phyloP scores from a whole-genome alignment of 1,140 invertebrate genomes.

The Thalassaphorura encarpata region DNA sequence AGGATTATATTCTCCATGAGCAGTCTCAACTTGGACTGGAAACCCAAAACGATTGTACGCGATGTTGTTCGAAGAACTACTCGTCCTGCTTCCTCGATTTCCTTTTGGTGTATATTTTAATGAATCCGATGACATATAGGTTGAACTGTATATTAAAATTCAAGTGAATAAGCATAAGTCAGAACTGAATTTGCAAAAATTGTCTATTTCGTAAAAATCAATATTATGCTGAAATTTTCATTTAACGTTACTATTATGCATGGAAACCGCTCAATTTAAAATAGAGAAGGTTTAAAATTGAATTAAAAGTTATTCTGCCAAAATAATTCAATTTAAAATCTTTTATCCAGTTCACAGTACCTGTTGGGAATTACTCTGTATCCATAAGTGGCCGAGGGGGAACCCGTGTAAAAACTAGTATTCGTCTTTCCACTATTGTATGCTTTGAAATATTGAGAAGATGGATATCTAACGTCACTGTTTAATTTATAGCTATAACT shows the following conservation, averaged over 20 bases:
- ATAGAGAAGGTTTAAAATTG: too few species aligned
- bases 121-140: background rate
- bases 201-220: too few species aligned
- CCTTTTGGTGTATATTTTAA: background rate
- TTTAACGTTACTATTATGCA: too few species aligned
- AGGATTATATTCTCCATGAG: background rate
- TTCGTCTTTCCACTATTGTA: constrained; percentile 11
- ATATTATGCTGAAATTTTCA: too few species aligned
- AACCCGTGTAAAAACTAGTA: constrained; percentile 4
- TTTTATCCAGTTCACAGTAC: too few species aligned
- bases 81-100: background rate
- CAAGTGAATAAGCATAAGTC: background rate
- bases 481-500: constrained; percentile 31
- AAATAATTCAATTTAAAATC: too few species aligned
- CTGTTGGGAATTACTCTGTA: background rate
- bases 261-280: too few species aligned
- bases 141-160: background rate
- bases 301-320: too few species aligned
- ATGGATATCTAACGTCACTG: constrained; percentile 19
- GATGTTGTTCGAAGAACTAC: constrained; percentile 4
- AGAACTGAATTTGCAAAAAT: background rate
- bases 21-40: constrained; percentile 6
- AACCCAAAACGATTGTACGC: constrained; percentile 26
- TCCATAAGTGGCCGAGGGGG: background rate
- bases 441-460: constrained; percentile 14